phyloP scores from a whole-genome alignment of 2,888 invertebrate species.

The Hedya salicella region DNA sequence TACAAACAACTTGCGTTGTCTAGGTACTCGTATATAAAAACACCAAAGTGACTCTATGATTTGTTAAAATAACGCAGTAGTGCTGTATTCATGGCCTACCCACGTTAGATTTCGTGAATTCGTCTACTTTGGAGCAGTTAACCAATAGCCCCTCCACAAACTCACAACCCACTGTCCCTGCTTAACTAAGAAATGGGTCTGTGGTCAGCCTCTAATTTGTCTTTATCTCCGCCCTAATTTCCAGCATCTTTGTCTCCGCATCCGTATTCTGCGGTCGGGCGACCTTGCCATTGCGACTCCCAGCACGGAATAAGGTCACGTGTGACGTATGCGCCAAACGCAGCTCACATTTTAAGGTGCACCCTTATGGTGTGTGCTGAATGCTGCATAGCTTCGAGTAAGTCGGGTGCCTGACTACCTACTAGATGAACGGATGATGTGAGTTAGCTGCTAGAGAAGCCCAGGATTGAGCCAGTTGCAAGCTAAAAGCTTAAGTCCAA shows the following conservation, averaged over 20 bases:
- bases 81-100: too few species aligned
- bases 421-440: background rate
- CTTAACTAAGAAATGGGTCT: background rate
- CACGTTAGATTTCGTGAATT: too few species aligned
- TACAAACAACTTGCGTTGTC: too few species aligned
- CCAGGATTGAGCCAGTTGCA: too few species aligned
- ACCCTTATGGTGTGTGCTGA: background rate
- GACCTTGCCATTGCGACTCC: slow-evolving; percentile 21
- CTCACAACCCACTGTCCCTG: background rate
- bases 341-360: slow-evolving; percentile 12
- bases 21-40: too few species aligned
- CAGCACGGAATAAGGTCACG: slow-evolving; percentile 17
- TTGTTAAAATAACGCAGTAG: too few species aligned
- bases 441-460: too few species aligned
- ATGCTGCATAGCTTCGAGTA: background rate
- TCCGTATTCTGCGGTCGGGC: slow-evolving; percentile 13
- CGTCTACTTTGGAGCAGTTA: background rate
- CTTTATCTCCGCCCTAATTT: slow-evolving; percentile 1
- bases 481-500: too few species aligned
- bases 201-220: slow-evolving; percentile 6
- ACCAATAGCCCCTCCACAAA: background rate
- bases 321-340: slow-evolving; percentile 17
- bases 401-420: background rate
- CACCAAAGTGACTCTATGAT: too few species aligned
- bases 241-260: slow-evolving; percentile 7